phyloP scores from a whole-genome alignment of 2,888 invertebrate genomes.

The Coremacera marginata region DNA sequence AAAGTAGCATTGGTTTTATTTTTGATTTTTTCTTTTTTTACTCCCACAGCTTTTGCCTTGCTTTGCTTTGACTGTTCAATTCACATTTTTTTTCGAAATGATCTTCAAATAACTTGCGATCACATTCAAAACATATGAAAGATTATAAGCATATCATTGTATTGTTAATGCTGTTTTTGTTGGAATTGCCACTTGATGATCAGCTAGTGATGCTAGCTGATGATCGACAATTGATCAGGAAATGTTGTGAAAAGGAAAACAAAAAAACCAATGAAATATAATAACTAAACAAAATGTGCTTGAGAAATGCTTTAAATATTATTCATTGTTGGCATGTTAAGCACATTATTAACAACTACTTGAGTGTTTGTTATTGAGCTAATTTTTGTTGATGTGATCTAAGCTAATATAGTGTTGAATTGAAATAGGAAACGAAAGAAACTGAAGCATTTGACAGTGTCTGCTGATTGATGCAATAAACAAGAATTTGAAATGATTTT shows the following conservation, averaged over 20 bases:
- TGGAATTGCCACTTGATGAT: constrained; percentile 27
- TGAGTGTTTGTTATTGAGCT: background rate
- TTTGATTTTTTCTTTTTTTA: background rate
- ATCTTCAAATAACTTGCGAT: constrained; percentile 25
- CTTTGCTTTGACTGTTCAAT: background rate
- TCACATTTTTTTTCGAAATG: background rate
- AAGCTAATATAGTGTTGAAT: too few species aligned
- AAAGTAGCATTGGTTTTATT: constrained; percentile 4
- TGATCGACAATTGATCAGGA: constrained; percentile 34
- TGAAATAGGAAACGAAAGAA: too few species aligned
- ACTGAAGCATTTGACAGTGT: too few species aligned
- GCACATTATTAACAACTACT: constrained; percentile 35
- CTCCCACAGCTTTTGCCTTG: constrained; percentile 29
- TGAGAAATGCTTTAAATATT: constrained; percentile 8
- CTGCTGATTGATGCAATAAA: too few species aligned
- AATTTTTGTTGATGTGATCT: too few species aligned
- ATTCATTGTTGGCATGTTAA: constrained; percentile 12
- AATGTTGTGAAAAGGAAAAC: background rate
- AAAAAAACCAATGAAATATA: background rate
- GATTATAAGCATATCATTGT: constrained; percentile 14
- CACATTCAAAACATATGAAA: background rate
- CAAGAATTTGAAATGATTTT: too few species aligned
- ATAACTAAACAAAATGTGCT: background rate
- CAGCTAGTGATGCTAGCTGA: constrained; percentile 10
- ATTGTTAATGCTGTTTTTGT: constrained; percentile 7